phyloP scores from a whole-genome alignment of 2,113 vertebrate species.

The Danionella cerebrum region DNA sequence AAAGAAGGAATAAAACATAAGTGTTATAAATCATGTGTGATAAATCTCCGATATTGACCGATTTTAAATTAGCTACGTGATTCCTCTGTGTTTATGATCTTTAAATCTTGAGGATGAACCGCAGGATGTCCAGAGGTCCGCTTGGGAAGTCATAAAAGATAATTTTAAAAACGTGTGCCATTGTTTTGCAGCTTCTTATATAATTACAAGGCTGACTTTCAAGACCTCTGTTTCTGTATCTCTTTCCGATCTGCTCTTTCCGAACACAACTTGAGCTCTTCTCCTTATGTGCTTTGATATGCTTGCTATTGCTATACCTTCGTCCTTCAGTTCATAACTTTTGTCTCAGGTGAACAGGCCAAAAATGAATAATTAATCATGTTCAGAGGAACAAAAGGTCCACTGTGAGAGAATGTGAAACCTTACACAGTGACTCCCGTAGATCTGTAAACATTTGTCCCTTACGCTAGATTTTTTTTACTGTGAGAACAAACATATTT shows the following conservation, averaged over 20 bases:
- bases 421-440: not conserved
- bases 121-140: slow-evolving; percentile 28
- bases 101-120: slow-evolving; percentile 16
- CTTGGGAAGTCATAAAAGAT: slow-evolving; percentile 18
- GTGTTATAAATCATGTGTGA: no score
- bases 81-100: slow-evolving; percentile 37
- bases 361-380: slow-evolving; percentile 61
- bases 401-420: slow-evolving; percentile 32
- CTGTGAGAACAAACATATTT: slow-evolving; percentile 14
- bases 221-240: not conserved
- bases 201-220: not conserved
- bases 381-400: slow-evolving; percentile 27
- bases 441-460: not conserved
- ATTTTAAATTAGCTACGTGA: not conserved
- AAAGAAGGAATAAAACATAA: no score
- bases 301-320: slow-evolving; percentile 6
- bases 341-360: slow-evolving; percentile 51
- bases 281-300: not conserved
- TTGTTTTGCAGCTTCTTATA: not conserved
- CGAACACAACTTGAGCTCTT: not conserved
- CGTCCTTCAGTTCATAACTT: slow-evolving; percentile 35
- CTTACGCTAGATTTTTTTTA: not conserved
- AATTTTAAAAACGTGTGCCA: not conserved
- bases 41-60: no score
- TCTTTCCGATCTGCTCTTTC: not conserved